Conservation (phyloP, 35 echinoderm and acorn worm species). For the Chiridota heheva region DNA sequence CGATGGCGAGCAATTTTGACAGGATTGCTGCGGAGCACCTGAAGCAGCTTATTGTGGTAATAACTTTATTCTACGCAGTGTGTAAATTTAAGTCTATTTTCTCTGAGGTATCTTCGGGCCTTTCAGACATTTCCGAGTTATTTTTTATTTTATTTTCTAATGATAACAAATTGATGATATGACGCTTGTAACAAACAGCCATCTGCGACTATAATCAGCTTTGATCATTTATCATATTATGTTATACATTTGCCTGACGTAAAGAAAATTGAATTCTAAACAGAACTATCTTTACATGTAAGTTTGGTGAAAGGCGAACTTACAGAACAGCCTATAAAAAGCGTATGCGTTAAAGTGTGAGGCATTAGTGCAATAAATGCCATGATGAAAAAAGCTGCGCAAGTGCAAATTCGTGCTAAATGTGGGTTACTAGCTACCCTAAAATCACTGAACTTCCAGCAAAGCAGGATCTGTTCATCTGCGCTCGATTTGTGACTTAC, state of each 20-base stretch:
- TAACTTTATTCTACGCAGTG: not conserved
- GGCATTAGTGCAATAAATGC: too few relatives aligned
- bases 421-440: too few relatives aligned
- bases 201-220: not conserved
- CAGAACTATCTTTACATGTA: too few relatives aligned
- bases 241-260: not conserved
- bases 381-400: too few relatives aligned
- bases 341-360: too few relatives aligned
- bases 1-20: slow-evolving; percentile 78
- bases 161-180: not conserved
- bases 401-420: too few relatives aligned
- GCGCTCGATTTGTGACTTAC: too few relatives aligned
- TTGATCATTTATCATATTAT: not conserved
- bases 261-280: not conserved
- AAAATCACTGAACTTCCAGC: too few relatives aligned
- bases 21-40: slow-evolving; percentile 93
- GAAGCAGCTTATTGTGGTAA: slow-evolving; percentile 79
- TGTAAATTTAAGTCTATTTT: not conserved
- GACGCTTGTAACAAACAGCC: not conserved
- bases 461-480: too few relatives aligned
- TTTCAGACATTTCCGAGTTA: not conserved
- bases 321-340: too few relatives aligned
- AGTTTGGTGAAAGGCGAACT: too few relatives aligned
- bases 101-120: too few relatives aligned
- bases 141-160: not conserved